Percentiles rank a stretch among this genome's conserved stretches.
These are phyloP conservation scores for Lepus americanus DNA, from an alignment of 2,113 vertebrate genomes.

Conservation along the genomic window DNA sequence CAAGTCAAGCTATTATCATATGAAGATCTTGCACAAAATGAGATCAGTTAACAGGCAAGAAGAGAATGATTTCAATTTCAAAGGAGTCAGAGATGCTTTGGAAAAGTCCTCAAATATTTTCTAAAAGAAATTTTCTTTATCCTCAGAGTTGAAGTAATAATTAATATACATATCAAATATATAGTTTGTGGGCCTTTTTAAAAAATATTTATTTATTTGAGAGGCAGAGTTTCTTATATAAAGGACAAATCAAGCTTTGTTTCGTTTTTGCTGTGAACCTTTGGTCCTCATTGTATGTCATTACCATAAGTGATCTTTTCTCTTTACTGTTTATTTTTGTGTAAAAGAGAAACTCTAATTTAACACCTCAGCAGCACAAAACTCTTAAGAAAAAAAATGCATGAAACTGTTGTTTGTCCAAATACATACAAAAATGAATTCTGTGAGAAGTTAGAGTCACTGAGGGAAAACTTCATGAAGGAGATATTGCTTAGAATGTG, in stretches of 20 bases:
- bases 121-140: conserved; percentile 15
- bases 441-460: not conserved
- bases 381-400: conserved; percentile 33
- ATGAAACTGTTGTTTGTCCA: conserved; percentile 50
- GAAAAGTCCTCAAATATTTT: conserved; percentile 36
- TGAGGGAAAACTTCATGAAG: not conserved
- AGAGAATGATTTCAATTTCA: conserved; percentile 47
- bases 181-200: not conserved
- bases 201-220: not conserved
- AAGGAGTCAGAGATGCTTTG: conserved; percentile 28
- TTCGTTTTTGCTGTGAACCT: not conserved
- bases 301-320: conserved; percentile 31
- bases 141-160: conserved; percentile 34
- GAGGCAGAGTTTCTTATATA: not conserved
- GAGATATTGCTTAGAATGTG: conserved; percentile 11
- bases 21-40: conserved; percentile 37
- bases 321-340: conserved; percentile 34
- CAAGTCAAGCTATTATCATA: conserved; percentile 24
- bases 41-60: conserved; percentile 46
- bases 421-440: conserved; percentile 45
- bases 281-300: conserved; percentile 55
- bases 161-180: not conserved
- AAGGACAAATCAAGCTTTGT: not conserved
- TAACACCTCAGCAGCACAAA: conserved; percentile 59
- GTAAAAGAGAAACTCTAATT: conserved; percentile 18